These are phyloP conservation scores for Sebastes oblongus DNA, from an alignment of 2,797 vertebrate genomes.

Conservation along the genomic window DNA sequence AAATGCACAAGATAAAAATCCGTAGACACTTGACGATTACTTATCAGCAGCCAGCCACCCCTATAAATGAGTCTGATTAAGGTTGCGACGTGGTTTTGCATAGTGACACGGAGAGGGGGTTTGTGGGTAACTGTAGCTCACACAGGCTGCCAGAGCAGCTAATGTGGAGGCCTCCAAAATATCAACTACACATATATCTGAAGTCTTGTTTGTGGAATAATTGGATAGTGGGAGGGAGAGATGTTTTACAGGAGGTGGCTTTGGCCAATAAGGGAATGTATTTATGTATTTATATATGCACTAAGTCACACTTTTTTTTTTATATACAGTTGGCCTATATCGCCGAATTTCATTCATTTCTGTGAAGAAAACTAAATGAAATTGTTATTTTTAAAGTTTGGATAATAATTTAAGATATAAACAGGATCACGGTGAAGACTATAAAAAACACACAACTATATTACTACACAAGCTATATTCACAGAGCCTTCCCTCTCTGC, in stretches of 20 bases:
- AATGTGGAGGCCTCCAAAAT: neutral
- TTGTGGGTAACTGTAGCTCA: constrained; percentile 2
- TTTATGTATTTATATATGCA: neutral
- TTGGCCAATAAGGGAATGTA: neutral
- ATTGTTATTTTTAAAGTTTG: no score
- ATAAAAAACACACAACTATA: no score
- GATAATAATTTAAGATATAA: neutral
- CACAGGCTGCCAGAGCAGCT: neutral
- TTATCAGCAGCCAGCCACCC: constrained; percentile 31
- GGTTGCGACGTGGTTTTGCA: constrained; percentile 5
- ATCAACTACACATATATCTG: neutral
- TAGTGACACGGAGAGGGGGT: neutral
- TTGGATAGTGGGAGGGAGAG: neutral
- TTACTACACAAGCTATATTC: neutral
- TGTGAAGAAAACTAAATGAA: no score
- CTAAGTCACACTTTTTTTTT: rapidly evolving
- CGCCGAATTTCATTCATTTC: rapidly evolving
- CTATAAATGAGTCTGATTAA: constrained; percentile 49
- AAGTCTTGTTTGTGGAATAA: neutral
- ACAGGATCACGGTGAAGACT: neutral
- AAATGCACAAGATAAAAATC: constrained; percentile 59
- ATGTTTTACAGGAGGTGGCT: neutral
- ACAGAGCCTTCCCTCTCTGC: neutral
- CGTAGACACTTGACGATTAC: constrained; percentile 55
- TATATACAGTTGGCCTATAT: neutral